A percentile compares a stretch with the other conserved stretches of the same genome.
phyloP scores from a whole-genome alignment of 37 sponge, comb jelly and placozoan species.

The Haliclona indistincta region DNA sequence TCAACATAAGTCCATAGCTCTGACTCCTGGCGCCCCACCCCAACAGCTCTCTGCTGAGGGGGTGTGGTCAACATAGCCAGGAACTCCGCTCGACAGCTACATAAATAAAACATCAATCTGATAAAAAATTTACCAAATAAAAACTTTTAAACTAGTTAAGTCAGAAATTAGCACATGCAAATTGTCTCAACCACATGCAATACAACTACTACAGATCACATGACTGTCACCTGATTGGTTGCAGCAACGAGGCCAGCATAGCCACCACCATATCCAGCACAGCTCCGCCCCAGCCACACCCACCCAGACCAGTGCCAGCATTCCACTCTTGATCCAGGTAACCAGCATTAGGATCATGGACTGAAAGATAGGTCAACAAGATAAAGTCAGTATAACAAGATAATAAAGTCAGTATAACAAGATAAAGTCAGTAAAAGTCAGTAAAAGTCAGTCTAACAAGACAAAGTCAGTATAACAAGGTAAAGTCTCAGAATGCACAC shows the following conservation, averaged over 20 bases:
- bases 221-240: conserved; percentile 76
- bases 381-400: neutral
- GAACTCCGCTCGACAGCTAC: conserved; percentile 69
- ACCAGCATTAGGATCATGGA: neutral
- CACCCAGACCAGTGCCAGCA: conserved; percentile 63
- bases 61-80: conserved; percentile 37
- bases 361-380: neutral
- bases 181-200: neutral
- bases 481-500: neutral
- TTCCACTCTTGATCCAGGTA: conserved; percentile 26
- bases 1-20: conserved; percentile 61
- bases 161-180: neutral
- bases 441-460: neutral
- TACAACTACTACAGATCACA: neutral
- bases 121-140: neutral
- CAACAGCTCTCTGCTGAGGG: too few species aligned
- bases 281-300: conserved; percentile 80
- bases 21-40: conserved; percentile 1
- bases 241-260: conserved; percentile 68
- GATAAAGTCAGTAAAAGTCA: neutral
- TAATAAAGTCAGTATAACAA: neutral
- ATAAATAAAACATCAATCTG: neutral
- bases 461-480: neutral
- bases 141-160: neutral
- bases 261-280: conserved; percentile 83